These are phyloP conservation scores for Sardinella longiceps DNA, from an alignment of 2,797 vertebrate species.

Conservation along the genomic window DNA sequence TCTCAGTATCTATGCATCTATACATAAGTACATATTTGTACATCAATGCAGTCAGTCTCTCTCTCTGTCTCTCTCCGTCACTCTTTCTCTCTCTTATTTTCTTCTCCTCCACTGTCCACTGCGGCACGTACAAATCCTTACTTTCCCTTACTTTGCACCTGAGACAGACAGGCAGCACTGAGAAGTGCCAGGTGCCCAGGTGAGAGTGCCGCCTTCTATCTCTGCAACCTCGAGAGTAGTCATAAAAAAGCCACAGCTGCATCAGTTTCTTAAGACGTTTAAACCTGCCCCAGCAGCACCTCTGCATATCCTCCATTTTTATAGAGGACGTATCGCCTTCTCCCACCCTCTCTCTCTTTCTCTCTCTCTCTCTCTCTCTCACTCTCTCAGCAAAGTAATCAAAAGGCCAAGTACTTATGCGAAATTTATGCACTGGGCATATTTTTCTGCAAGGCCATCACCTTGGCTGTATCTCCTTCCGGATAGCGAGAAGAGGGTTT, in stretches of 20 bases:
- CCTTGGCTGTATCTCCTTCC: neutral
- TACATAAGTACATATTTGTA: too few relatives aligned
- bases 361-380: neutral
- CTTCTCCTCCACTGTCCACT: neutral
- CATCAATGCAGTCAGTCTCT: neutral
- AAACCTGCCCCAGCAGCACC: slow-evolving; percentile 7
- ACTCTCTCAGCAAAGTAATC: slow-evolving; percentile 42
- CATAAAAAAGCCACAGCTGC: neutral
- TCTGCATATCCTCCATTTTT: slow-evolving; percentile 3
- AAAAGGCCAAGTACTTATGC: slow-evolving; percentile 32
- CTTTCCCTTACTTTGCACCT: slow-evolving; percentile 15
- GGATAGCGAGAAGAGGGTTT: neutral
- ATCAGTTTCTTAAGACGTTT: slow-evolving; percentile 31
- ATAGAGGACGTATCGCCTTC: slow-evolving; percentile 26
- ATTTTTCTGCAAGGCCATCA: slow-evolving; percentile 45
- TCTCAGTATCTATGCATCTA: too few relatives aligned
- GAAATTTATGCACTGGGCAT: slow-evolving; percentile 32
- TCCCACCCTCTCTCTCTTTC: neutral
- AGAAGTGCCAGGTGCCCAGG: slow-evolving; percentile 29
- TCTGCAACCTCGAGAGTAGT: slow-evolving; percentile 27
- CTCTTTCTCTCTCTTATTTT: neutral
- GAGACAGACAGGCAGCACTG: slow-evolving; percentile 35
- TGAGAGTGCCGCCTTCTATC: slow-evolving; percentile 25
- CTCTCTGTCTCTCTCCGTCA: neutral
- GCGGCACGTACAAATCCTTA: neutral